Percentiles rank a stretch among this genome's conserved stretches.
Evolutionary conservation across 2,113 vertebrate species (phyloP).

Genomic region (Himantopus leucocephalus): DNA sequence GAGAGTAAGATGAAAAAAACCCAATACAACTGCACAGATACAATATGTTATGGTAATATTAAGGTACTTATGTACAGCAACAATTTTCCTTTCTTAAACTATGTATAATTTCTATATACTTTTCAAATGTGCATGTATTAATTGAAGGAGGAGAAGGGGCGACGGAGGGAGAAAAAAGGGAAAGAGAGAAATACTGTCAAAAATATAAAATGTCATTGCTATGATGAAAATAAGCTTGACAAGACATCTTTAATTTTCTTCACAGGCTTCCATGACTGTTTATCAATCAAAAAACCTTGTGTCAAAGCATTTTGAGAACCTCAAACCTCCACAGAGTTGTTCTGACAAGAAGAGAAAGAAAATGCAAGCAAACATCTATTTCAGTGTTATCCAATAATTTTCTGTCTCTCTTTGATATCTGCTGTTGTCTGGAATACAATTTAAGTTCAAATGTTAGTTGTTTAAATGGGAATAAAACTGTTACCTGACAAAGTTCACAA

Average conservation of each 20-base stretch:
- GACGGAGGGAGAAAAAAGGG: background rate
- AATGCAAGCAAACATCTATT: background rate
- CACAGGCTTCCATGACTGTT: background rate
- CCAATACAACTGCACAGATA: background rate
- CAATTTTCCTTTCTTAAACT: background rate
- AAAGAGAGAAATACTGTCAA: background rate
- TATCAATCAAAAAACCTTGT: background rate
- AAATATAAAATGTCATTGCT: background rate
- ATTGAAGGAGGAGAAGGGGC: background rate
- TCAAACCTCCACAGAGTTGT: background rate
- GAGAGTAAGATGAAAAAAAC: background rate
- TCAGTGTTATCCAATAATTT: background rate
- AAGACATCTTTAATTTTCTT: background rate
- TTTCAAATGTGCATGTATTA: background rate
- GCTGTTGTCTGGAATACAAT: background rate
- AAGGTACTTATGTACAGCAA: background rate
- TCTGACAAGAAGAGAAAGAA: constrained; percentile 23
- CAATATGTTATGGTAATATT: background rate
- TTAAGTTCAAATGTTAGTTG: background rate
- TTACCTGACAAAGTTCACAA: background rate
- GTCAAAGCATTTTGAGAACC: constrained; percentile 23
- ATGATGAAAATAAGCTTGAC: background rate
- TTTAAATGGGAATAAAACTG: background rate
- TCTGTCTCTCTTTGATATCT: background rate
- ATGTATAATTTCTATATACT: background rate